phyloP scores from a whole-genome alignment of 1,140 invertebrate genomes.

The Pomacea maculata region DNA sequence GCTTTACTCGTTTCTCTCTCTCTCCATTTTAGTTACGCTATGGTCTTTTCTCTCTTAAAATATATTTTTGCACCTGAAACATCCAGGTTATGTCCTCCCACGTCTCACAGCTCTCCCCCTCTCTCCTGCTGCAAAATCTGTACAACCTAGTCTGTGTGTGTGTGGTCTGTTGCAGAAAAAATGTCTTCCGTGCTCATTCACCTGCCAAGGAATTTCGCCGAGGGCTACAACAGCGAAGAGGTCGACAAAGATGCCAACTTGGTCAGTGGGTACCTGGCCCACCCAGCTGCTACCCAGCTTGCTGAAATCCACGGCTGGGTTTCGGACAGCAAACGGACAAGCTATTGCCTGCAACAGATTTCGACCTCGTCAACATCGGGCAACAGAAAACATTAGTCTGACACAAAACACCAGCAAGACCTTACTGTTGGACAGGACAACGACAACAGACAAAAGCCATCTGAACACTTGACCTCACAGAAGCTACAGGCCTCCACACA shows the following conservation, averaged over 20 bases:
- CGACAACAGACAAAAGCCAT: background rate
- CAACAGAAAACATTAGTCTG: background rate
- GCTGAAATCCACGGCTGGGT: constrained; percentile 69
- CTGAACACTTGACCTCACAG: no score
- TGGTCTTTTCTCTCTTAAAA: no score
- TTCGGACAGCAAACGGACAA: constrained; percentile 30
- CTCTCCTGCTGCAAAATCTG: no score
- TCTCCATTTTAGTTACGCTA: no score
- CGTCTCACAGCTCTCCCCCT: no score
- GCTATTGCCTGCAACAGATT: constrained; percentile 24
- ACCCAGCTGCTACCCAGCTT: constrained; percentile 60
- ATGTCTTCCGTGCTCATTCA: constrained; percentile 41
- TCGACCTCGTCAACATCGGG: no score
- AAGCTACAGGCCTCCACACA: no score
- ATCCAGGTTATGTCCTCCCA: no score
- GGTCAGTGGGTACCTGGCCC: constrained; percentile 82
- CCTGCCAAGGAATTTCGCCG: constrained; percentile 98
- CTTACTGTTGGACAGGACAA: background rate
- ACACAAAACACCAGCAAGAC: background rate
- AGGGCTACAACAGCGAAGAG: constrained; percentile 88
- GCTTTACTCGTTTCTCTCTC: no score
- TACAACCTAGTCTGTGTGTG: no score
- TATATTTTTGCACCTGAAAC: no score
- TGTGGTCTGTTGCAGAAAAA: no score
- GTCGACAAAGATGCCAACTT: constrained; percentile 86